Conservation (phyloP, 2,888 invertebrate genomes). For the Odontomyia ornata region DNA sequence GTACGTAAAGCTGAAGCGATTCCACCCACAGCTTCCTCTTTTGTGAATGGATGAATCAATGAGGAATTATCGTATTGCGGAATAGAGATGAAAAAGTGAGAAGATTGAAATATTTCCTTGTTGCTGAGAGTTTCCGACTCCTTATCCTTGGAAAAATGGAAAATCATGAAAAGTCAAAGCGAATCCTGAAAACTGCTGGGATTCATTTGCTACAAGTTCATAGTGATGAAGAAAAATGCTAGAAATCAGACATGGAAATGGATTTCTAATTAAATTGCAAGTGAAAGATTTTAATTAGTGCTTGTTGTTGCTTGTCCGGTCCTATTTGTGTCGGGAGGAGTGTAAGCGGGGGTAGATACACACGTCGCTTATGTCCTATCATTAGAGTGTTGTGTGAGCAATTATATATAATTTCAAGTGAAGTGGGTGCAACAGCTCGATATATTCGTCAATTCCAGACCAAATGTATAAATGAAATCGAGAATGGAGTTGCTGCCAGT, state of each 20-base stretch:
- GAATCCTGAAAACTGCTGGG: neutral
- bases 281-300: constrained; percentile 24
- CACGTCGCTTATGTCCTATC: neutral
- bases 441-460: constrained; percentile 29
- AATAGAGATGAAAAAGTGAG: neutral
- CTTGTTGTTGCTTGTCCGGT: neutral
- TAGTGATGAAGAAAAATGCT: constrained; percentile 20
- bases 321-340: neutral
- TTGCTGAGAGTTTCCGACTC: neutral
- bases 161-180: neutral
- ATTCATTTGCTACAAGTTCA: neutral
- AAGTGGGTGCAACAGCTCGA: constrained; percentile 15
- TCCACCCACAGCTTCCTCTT: neutral
- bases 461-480: constrained; percentile 51
- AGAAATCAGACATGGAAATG: constrained; percentile 17
- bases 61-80: neutral
- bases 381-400: neutral
- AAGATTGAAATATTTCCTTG: neutral
- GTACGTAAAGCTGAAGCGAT: neutral
- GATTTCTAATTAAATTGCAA: constrained; percentile 24
- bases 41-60: constrained; percentile 24
- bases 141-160: neutral
- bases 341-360: neutral
- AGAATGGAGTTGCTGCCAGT: constrained; percentile 52
- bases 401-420: neutral